Conservation (phyloP, 2,888 invertebrate species). For the Chironomus riparius region DNA sequence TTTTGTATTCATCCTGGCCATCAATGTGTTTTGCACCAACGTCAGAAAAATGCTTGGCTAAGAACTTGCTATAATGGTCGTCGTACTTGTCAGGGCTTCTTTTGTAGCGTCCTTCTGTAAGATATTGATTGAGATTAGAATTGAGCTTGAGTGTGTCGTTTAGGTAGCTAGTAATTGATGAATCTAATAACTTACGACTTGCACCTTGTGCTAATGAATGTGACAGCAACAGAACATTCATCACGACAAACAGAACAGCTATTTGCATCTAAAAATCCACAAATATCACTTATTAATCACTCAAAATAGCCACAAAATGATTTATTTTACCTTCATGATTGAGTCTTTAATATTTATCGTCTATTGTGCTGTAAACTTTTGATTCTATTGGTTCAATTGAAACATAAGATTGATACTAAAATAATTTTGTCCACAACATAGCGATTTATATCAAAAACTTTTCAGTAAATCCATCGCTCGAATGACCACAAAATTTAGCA, state of each 20-base stretch:
- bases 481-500: constrained; percentile 13
- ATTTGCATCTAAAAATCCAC: too few relatives aligned
- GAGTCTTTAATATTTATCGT: neutral
- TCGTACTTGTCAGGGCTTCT: constrained; percentile 16
- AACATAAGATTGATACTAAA: constrained; percentile 4
- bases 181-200: neutral
- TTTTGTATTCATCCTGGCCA: neutral
- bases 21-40: constrained; percentile 1
- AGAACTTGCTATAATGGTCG: constrained; percentile 20
- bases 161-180: too few relatives aligned
- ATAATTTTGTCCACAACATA: neutral
- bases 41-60: constrained; percentile 3
- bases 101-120: neutral
- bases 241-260: too few relatives aligned
- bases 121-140: too few relatives aligned
- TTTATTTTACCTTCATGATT: constrained; percentile 16
- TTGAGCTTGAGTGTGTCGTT: too few relatives aligned
- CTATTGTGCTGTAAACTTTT: neutral
- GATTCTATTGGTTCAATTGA: neutral
- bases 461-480: constrained; percentile 2
- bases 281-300: neutral
- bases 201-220: too few relatives aligned
- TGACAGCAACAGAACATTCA: too few relatives aligned
- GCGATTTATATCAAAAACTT: constrained; percentile 8
- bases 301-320: neutral